These are phyloP conservation scores for Lagopus muta DNA, from an alignment of 2,113 vertebrate genomes.

Conservation along the genomic window DNA sequence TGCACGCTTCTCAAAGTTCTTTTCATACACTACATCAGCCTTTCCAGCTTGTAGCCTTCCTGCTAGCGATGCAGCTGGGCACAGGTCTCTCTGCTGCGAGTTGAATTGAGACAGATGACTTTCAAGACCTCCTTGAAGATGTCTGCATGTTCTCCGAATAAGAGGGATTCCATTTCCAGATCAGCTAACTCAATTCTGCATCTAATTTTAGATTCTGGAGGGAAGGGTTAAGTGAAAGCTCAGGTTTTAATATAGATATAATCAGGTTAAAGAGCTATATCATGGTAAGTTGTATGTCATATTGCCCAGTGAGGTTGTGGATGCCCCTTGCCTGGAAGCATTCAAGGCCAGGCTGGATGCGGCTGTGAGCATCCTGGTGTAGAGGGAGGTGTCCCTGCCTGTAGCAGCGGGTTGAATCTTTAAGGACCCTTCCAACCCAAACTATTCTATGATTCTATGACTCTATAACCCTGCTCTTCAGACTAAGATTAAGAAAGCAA, in stretches of 20 bases:
- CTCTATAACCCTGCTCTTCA: too few species aligned
- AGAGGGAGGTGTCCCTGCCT: too few species aligned
- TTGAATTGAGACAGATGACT: neutral
- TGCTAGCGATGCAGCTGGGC: neutral
- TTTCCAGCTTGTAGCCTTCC: neutral
- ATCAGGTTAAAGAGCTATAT: neutral
- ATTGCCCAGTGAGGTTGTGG: too few species aligned
- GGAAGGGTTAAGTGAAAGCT: neutral
- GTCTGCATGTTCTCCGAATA: neutral
- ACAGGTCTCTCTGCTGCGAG: neutral
- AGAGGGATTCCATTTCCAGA: neutral
- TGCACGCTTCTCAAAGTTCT: neutral
- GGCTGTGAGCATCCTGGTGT: too few species aligned
- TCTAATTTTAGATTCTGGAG: neutral
- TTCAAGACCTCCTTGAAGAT: neutral
- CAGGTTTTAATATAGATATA: neutral
- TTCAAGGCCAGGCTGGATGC: too few species aligned
- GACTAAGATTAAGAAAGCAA: too few species aligned
- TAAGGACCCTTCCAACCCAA: too few species aligned
- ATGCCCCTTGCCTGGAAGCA: too few species aligned
- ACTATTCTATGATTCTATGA: too few species aligned
- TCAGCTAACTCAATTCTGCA: neutral
- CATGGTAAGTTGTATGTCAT: neutral
- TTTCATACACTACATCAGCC: neutral
- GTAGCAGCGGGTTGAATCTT: too few species aligned